phyloP scores from a whole-genome alignment of 1,140 invertebrate species.

The Formica exsecta region DNA sequence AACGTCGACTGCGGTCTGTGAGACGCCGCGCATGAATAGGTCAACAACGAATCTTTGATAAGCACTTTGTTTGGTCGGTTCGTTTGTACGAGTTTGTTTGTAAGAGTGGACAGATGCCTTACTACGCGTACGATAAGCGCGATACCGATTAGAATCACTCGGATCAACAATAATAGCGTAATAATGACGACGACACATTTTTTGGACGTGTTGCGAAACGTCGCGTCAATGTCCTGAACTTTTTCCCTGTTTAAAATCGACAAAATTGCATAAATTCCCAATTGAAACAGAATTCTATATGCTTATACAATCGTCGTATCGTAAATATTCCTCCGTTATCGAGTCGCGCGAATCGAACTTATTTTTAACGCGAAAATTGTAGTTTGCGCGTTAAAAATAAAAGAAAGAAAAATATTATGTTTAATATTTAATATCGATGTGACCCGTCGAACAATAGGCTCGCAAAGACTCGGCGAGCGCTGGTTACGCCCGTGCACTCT shows the following conservation, averaged over 20 bases:
- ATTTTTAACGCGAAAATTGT: not conserved
- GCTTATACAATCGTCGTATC: not conserved
- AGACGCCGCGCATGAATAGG: not conserved
- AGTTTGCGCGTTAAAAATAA: not conserved
- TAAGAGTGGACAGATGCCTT: not conserved
- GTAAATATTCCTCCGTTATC: not conserved
- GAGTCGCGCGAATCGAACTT: no score
- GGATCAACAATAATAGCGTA: not conserved
- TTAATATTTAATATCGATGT: not conserved
- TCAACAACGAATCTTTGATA: slow-evolving; percentile 27
- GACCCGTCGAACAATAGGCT: not conserved
- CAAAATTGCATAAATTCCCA: not conserved
- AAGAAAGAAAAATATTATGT: not conserved
- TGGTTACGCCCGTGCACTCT: slow-evolving; percentile 13
- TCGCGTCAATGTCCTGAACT: not conserved
- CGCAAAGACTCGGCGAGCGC: not conserved
- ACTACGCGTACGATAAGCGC: not conserved
- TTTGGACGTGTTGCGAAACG: no score
- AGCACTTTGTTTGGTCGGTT: not conserved
- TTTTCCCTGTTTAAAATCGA: not conserved
- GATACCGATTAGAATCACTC: not conserved
- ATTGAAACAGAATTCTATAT: not conserved
- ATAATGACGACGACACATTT: not conserved
- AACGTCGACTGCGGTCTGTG: not conserved
- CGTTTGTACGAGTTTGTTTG: not conserved